Percentiles rank a stretch among this genome's conserved stretches.
Conservation (phyloP, 2,113 vertebrate genomes). For the Chloropsis hardwickii region DNA sequence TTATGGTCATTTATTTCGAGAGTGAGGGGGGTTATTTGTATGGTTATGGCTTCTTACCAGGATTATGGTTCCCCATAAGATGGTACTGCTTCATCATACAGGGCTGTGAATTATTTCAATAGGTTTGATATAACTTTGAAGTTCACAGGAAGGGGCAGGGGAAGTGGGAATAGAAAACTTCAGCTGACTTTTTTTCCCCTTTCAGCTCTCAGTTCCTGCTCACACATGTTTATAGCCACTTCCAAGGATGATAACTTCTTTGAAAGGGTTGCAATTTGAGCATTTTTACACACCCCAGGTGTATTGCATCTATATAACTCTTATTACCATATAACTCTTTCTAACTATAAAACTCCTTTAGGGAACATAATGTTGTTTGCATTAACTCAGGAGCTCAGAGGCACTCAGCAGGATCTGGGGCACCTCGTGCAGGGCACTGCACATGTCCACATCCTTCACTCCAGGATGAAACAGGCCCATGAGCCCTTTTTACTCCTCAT, state of each 20-base stretch:
- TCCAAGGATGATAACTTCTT: slow-evolving; percentile 50
- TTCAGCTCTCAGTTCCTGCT: background rate
- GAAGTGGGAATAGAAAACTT: background rate
- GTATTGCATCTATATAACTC: slow-evolving; percentile 53
- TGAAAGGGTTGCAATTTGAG: slow-evolving; percentile 40
- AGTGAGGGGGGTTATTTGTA: background rate
- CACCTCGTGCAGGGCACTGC: background rate
- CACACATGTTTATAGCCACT: slow-evolving; percentile 27
- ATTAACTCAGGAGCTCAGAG: slow-evolving; percentile 12
- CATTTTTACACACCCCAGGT: slow-evolving; percentile 37
- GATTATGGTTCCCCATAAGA: slow-evolving; percentile 7
- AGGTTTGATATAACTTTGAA: background rate
- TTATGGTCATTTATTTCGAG: background rate
- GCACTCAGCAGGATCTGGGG: background rate
- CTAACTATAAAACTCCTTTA: slow-evolving; percentile 45
- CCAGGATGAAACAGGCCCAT: background rate
- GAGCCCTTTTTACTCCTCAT: background rate
- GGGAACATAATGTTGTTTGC: slow-evolving; percentile 21
- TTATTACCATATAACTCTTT: slow-evolving; percentile 62
- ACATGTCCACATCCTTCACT: background rate
- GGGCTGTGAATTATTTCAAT: background rate
- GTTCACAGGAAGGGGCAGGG: background rate
- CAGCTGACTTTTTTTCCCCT: background rate
- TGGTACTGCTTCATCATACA: background rate
- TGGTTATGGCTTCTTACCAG: background rate